These are phyloP conservation scores for Paguma larvata DNA, from an alignment of 2,797 vertebrate genomes.

Conservation along the genomic window DNA sequence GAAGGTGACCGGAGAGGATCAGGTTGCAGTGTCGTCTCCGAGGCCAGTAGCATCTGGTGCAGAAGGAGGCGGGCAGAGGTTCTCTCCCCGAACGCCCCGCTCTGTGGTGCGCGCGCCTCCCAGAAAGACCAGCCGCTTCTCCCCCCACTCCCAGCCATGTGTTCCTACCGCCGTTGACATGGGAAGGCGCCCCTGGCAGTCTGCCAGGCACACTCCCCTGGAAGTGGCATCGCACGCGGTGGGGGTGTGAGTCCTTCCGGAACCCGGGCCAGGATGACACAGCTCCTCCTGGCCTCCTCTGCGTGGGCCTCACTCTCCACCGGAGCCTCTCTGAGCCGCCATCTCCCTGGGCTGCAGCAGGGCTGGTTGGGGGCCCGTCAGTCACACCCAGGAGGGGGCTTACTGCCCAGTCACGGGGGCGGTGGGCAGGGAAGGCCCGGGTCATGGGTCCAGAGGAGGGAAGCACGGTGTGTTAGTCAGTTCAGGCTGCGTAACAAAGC, in stretches of 20 bases:
- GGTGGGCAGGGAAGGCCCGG: not conserved
- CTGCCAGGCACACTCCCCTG: not conserved
- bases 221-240: not conserved
- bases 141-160: not conserved
- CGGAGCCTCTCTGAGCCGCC: not conserved
- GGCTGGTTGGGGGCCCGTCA: not conserved
- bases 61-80: not conserved
- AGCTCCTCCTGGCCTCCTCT: not conserved
- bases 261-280: not conserved
- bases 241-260: not conserved
- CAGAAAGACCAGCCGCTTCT: no score
- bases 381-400: not conserved
- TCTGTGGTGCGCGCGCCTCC: rapidly evolving
- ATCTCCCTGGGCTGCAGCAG: not conserved
- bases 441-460: not conserved
- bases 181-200: not conserved
- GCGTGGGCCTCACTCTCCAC: not conserved
- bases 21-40: rapidly evolving
- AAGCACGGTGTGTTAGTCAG: not conserved
- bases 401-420: not conserved
- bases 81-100: not conserved
- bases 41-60: not conserved
- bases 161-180: not conserved
- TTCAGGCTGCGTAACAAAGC: not conserved
- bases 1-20: not conserved